Percentiles rank a stretch among this genome's conserved stretches.
Evolutionary conservation across 2,888 invertebrate species (phyloP).

Genomic region (Labia minor): DNA sequence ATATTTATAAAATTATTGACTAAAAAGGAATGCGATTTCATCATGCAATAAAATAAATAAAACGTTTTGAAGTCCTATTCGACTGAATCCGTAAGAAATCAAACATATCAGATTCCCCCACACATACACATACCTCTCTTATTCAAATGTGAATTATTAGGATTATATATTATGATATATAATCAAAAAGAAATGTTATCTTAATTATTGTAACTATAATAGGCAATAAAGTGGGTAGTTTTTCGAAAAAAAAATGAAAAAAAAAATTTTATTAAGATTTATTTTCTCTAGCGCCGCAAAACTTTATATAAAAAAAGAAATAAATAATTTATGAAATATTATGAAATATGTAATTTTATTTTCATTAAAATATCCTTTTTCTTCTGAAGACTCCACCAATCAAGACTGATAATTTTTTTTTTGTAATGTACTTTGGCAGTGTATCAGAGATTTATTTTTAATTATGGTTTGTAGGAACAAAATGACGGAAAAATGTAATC

Average conservation of each 20-base stretch:
- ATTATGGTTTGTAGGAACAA: too few relatives aligned
- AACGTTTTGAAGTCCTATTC: not conserved
- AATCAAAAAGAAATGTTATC: slow-evolving; percentile 3
- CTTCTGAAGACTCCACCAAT: too few relatives aligned
- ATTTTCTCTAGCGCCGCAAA: slow-evolving; percentile 13
- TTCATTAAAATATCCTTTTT: too few relatives aligned
- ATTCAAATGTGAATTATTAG: slow-evolving; percentile 13
- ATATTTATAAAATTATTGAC: not conserved
- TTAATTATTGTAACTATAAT: slow-evolving; percentile 13
- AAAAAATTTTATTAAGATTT: slow-evolving; percentile 8
- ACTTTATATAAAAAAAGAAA: not conserved
- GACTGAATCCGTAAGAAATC: not conserved
- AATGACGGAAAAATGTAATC: too few relatives aligned
- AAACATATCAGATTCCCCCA: not conserved
- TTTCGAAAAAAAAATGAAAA: slow-evolving; percentile 3
- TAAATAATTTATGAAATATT: slow-evolving; percentile 6
- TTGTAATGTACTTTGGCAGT: too few relatives aligned
- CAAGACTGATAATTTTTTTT: too few relatives aligned
- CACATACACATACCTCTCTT: not conserved
- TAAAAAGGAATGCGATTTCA: not conserved
- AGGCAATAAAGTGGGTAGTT: slow-evolving; percentile 13
- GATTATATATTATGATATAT: slow-evolving; percentile 13
- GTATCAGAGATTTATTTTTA: too few relatives aligned
- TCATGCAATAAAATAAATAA: slow-evolving; percentile 3
- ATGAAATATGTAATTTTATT: not conserved